Evolutionary conservation across 2,888 invertebrate species (phyloP).

Genomic region (Teleiodes luculella): DNA sequence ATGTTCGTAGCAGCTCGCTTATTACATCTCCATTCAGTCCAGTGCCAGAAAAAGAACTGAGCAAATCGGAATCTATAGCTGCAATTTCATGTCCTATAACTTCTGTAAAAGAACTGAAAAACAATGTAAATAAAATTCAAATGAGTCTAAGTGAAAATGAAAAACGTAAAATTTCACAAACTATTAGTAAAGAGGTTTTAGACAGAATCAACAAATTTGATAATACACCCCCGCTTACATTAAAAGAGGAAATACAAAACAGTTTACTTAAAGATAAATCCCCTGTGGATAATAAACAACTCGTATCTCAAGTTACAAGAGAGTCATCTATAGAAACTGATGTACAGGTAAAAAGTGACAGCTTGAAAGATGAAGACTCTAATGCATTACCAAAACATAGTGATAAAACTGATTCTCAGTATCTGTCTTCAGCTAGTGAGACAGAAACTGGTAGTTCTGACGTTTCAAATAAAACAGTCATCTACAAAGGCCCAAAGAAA

Average conservation of each 20-base stretch:
- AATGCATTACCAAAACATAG: conserved; percentile 41
- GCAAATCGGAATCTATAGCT: conserved; percentile 78
- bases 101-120: conserved; percentile 67
- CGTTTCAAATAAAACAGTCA: conserved; percentile 83
- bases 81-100: conserved; percentile 68
- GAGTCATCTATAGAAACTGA: conserved; percentile 17
- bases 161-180: conserved; percentile 85
- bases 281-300: conserved; percentile 10
- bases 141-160: conserved; percentile 82
- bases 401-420: conserved; percentile 51
- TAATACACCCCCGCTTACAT: conserved; percentile 34
- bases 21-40: conserved; percentile 62
- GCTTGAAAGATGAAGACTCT: conserved; percentile 65
- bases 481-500: conserved; percentile 79
- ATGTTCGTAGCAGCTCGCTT: conserved; percentile 79
- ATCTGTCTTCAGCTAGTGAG: conserved; percentile 79
- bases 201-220: conserved; percentile 79
- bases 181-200: conserved; percentile 85
- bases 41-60: conserved; percentile 53
- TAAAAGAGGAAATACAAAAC: conserved; percentile 79
- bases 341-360: conserved; percentile 53
- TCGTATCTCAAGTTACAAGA: conserved; percentile 15
- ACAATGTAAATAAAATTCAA: conserved; percentile 71
- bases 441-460: conserved; percentile 86
- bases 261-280: conserved; percentile 36